Base-by-base conservation (phyloP, 2,797 vertebrate species). In the Intellagama lesueurii region DNA sequence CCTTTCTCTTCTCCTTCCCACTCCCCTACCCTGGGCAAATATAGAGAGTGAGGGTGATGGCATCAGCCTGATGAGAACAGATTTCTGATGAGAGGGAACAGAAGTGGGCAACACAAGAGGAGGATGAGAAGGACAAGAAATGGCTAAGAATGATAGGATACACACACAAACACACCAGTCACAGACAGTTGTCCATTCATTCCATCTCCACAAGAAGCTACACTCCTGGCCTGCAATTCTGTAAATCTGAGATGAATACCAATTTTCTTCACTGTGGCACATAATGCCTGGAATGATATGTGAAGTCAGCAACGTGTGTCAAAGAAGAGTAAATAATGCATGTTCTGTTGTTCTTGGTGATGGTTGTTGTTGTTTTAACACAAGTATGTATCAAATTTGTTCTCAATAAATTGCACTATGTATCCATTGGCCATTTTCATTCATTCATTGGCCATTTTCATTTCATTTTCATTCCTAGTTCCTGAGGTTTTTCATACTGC, bases 201-300 rank as follows among this genome's bases (percentile, higher is more conserved):
- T 8, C 52, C 52, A 56, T 16, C 52, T 14, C 52, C 52, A 56
- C 52, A 56, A 56, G 52, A 56, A 56, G 52, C 52, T 56, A 14
- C 3, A 12, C 52, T 56, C 9, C 14, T 56, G 52, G 52, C 52
- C 52, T 52, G 8, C 52, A 52, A 7, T 44, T 14, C 40, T 86
- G 17, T 75, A 66, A 1, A 30, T 87, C 79, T 30, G 84, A 77
- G 75, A 40, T 88, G 68, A 32, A 88, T 93, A 90, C 89, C 28
- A n/a, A 81, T 90, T 92, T 87, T 24, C 72, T 66, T 83, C 22
- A 69, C 92, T 28, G 60, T 28, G 49, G 78, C 79, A 76, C 83
- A 69, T 81, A 87, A n/a, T n/a, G 22, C 82, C 87, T 73, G 47
- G 73, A 73, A 85, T 94, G 93, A 94, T 64, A 44, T 66, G 32